Conservation (phyloP, 1,140 invertebrate genomes). For the Drosophila mayri region DNA sequence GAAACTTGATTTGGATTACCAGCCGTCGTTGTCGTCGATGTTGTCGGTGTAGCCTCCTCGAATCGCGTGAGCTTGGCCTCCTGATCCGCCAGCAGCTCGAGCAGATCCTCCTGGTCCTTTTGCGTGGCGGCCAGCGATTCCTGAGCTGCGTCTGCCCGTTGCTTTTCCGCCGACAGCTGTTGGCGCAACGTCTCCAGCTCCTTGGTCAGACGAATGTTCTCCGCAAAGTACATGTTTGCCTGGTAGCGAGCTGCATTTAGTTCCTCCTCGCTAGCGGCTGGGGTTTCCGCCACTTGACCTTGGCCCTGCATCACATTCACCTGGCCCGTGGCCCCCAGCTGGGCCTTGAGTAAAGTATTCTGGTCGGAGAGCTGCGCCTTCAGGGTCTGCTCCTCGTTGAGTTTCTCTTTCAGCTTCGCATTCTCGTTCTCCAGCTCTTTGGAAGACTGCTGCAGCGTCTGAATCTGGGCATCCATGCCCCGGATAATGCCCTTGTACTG, state of each 20-base stretch:
- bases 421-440: conserved; percentile 86
- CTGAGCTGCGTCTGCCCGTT: conserved; percentile 50
- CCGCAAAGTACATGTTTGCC: conserved; percentile 78
- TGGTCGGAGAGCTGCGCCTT: conserved; percentile 94
- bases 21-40: conserved; percentile 12
- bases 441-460: conserved; percentile 87
- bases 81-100: conserved; percentile 93
- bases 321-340: conserved; percentile 83
- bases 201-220: conserved; percentile 82
- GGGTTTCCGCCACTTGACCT: not conserved
- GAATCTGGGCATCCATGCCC: conserved; percentile 92
- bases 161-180: conserved; percentile 59
- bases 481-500: conserved; percentile 96
- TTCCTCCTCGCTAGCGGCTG: conserved; percentile 45
- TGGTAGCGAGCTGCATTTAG: conserved; percentile 72
- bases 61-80: conserved; percentile 79
- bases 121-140: conserved; percentile 89
- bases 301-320: conserved; percentile 14
- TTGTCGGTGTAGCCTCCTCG: conserved; percentile 34
- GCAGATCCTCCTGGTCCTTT: conserved; percentile 96
- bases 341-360: conserved; percentile 94
- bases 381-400: conserved; percentile 88
- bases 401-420: conserved; percentile 87
- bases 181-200: conserved; percentile 80
- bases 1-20: conserved; percentile 2